These are phyloP conservation scores for Sebastes alutus DNA, from an alignment of 2,797 vertebrate species.

Conservation along the genomic window DNA sequence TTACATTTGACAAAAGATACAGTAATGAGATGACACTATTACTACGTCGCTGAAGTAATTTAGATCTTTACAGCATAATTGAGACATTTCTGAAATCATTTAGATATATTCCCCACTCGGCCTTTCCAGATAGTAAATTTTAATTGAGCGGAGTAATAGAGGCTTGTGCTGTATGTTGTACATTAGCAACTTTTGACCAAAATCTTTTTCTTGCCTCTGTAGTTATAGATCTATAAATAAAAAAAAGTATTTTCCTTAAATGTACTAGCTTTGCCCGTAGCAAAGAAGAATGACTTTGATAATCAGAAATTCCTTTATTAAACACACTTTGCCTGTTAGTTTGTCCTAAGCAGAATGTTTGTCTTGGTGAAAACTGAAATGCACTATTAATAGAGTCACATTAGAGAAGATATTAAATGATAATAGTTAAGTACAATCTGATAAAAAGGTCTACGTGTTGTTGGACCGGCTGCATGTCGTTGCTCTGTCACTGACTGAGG, in stretches of 20 bases:
- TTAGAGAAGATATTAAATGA: background rate
- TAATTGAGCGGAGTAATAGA: slow-evolving; percentile 40
- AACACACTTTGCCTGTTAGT: slow-evolving; percentile 17
- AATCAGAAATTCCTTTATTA: slow-evolving; percentile 2
- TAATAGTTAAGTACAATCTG: background rate
- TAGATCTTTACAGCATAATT: slow-evolving; percentile 55
- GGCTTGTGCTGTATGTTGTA: slow-evolving; percentile 32
- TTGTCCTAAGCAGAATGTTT: slow-evolving; percentile 7
- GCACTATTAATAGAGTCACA: slow-evolving; percentile 20
- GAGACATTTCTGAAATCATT: slow-evolving; percentile 52
- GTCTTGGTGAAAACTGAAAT: slow-evolving; percentile 2
- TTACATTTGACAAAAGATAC: slow-evolving; percentile 57
- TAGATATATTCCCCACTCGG: slow-evolving; percentile 27
- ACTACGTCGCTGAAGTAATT: slow-evolving; percentile 37
- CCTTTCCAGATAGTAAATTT: slow-evolving; percentile 39
- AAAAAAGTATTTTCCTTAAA: slow-evolving; percentile 27
- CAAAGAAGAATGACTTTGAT: slow-evolving; percentile 21
- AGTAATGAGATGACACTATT: slow-evolving; percentile 62
- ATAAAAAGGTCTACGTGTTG: background rate
- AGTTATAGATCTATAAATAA: slow-evolving; percentile 16
- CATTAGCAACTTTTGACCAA: slow-evolving; percentile 53
- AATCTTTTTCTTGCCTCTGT: slow-evolving; percentile 16
- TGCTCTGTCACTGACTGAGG: background rate
- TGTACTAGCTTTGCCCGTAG: slow-evolving; percentile 2
- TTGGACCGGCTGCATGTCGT: slow-evolving; percentile 27